These are phyloP conservation scores for Troides oblongomaculatus DNA, from an alignment of 2,888 invertebrate species.

Conservation along the genomic window DNA sequence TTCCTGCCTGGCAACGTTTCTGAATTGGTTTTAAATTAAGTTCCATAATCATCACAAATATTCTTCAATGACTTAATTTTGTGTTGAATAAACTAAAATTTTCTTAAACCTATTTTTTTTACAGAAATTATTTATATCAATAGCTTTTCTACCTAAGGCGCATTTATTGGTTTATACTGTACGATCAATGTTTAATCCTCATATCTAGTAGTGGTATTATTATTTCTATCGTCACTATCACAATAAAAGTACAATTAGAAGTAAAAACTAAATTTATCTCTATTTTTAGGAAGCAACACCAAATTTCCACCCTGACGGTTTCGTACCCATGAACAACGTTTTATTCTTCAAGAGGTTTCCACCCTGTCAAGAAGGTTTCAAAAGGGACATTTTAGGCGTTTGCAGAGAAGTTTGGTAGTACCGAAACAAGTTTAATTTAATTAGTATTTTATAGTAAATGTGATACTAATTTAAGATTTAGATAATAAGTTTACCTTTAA, in stretches of 20 bases:
- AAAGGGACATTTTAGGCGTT: constrained; percentile 59
- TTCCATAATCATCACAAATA: too few relatives aligned
- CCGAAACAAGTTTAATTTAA: not conserved
- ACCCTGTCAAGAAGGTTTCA: constrained; percentile 60
- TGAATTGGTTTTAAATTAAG: too few relatives aligned
- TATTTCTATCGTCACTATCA: not conserved
- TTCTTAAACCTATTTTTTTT: too few relatives aligned
- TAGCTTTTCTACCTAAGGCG: too few relatives aligned
- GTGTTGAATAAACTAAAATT: too few relatives aligned
- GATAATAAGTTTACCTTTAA: not conserved
- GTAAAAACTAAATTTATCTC: not conserved
- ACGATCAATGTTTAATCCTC: too few relatives aligned
- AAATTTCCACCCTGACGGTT: constrained; percentile 46
- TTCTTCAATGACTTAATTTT: too few relatives aligned
- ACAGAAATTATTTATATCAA: too few relatives aligned
- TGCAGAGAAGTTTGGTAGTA: constrained; percentile 67
- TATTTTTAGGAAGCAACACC: constrained; percentile 47
- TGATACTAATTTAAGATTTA: constrained; percentile 24
- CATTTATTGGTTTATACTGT: too few relatives aligned
- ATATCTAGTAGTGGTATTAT: not conserved
- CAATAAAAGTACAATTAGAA: not conserved
- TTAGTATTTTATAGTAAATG: not conserved
- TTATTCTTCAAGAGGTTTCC: constrained; percentile 52
- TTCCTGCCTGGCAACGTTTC: too few relatives aligned
- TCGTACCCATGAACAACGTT: constrained; percentile 59